Conservation (phyloP, 2,797 vertebrate genomes). For the Podarcis lilfordi region DNA sequence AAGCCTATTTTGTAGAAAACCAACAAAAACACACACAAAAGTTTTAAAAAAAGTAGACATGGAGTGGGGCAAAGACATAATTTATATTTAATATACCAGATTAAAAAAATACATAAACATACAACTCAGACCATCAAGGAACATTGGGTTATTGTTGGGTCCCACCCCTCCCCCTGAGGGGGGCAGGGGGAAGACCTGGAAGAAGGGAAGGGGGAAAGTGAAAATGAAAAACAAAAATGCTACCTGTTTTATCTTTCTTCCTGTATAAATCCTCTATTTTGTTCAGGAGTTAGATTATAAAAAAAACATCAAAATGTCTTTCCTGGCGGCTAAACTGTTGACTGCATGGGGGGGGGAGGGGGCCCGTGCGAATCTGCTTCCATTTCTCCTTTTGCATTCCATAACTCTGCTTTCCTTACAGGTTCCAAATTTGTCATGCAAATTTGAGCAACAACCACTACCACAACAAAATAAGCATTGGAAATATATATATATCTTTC, state of each 20-base stretch:
- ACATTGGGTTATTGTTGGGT: background rate
- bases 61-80: slow-evolving; percentile 54
- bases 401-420: slow-evolving; percentile 30
- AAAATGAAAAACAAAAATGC: slow-evolving; percentile 26
- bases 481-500: background rate
- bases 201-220: background rate
- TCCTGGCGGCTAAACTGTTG: background rate
- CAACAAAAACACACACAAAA: slow-evolving; percentile 12
- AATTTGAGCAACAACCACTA: background rate
- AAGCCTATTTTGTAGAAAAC: slow-evolving; percentile 51
- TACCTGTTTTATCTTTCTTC: slow-evolving; percentile 50
- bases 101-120: background rate
- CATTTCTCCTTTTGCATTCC: background rate
- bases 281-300: slow-evolving; percentile 43
- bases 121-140: slow-evolving; percentile 11
- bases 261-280: slow-evolving; percentile 41
- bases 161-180: background rate
- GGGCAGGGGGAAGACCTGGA: background rate
- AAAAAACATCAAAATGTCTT: background rate
- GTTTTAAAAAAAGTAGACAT: slow-evolving; percentile 52
- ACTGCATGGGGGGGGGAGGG: background rate
- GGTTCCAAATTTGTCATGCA: slow-evolving; percentile 6
- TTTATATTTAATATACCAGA: slow-evolving; percentile 63
- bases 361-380: background rate
- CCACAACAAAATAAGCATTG: background rate